phyloP scores from a whole-genome alignment of 2,888 invertebrate genomes.

The Meloe dianella region DNA sequence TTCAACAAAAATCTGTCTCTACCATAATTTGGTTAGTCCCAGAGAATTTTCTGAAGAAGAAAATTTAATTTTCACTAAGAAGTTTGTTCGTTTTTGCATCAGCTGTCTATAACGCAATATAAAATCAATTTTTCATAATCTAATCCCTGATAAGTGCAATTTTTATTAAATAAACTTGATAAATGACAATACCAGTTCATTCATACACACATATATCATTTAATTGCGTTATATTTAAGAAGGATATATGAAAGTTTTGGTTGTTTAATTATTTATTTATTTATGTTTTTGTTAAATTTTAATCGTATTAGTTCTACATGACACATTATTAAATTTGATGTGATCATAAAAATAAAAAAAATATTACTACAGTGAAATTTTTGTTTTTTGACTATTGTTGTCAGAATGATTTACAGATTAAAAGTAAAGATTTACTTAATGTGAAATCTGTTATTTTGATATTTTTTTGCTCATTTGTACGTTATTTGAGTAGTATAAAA shows the following conservation, averaged over 20 bases:
- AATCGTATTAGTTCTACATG: slow-evolving; percentile 15
- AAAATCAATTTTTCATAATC: not conserved
- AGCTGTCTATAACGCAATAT: not conserved
- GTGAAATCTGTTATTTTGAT: not conserved
- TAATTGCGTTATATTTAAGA: not conserved
- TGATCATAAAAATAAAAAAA: slow-evolving; percentile 18
- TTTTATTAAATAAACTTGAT: not conserved
- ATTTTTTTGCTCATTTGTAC: not conserved
- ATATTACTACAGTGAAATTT: slow-evolving; percentile 14
- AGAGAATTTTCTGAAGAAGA: slow-evolving; percentile 21
- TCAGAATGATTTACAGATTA: not conserved
- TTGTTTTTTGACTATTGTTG: not conserved
- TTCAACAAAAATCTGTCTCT: slow-evolving; percentile 21
- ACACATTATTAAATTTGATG: slow-evolving; percentile 21
- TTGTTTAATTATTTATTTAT: not conserved
- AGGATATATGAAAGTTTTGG: not conserved
- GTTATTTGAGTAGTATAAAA: not conserved
- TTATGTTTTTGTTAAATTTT: slow-evolving; percentile 12
- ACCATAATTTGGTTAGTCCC: slow-evolving; percentile 22
- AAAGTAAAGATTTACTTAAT: not conserved
- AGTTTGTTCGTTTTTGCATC: slow-evolving; percentile 19
- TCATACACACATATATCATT: not conserved
- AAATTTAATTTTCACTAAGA: slow-evolving; percentile 22
- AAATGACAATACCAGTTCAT: not conserved
- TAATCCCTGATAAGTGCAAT: not conserved